Evolutionary conservation across 2,797 vertebrate species (phyloP).

Genomic region (Botia kubotai): DNA sequence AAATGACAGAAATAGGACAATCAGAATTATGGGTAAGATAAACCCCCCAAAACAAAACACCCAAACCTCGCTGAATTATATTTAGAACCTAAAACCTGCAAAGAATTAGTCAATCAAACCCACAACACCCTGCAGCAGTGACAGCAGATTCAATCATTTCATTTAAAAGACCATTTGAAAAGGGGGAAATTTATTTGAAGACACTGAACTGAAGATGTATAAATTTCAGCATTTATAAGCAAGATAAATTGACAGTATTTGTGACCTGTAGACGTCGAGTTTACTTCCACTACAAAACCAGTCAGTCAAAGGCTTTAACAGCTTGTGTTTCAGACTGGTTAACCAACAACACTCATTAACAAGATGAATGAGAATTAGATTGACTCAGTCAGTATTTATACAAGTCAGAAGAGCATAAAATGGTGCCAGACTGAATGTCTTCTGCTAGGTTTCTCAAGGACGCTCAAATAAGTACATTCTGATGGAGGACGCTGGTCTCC

Average conservation of each 20-base stretch:
- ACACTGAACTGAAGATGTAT: constrained; percentile 42
- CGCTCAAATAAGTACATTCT: constrained; percentile 26
- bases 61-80: background rate
- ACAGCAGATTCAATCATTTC: background rate
- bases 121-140: background rate
- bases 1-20: background rate
- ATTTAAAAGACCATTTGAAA: constrained; percentile 32
- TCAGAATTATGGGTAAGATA: background rate
- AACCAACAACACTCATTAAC: constrained; percentile 30
- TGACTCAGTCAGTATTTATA: background rate
- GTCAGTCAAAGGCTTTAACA: background rate
- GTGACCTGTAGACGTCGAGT: background rate
- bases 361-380: background rate
- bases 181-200: constrained; percentile 44
- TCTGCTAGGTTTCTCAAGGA: constrained; percentile 4
- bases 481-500: background rate
- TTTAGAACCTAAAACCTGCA: background rate
- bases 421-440: background rate
- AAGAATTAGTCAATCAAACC: background rate
- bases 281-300: background rate
- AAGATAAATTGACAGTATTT: constrained; percentile 29
- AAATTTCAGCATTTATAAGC: constrained; percentile 43
- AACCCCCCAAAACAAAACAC: background rate
- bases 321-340: background rate
- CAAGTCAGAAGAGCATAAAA: background rate